phyloP scores from a whole-genome alignment of 2,888 invertebrate genomes.

The Zygaena filipendulae region DNA sequence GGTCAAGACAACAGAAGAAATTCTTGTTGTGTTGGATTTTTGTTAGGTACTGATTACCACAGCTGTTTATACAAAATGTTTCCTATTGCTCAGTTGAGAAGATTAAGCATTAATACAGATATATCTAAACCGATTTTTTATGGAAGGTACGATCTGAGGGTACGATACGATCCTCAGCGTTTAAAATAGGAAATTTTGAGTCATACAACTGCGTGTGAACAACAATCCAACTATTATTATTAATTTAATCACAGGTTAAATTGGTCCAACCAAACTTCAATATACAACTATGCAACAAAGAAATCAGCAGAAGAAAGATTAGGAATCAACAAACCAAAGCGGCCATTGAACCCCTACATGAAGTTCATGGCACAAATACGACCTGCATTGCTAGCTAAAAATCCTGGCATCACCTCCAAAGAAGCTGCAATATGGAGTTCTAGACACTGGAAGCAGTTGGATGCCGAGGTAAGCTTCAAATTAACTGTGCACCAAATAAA shows the following conservation, averaged over 20 bases:
- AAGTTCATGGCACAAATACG: constrained; percentile 72
- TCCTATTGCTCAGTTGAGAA: too few species aligned
- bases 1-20: too few species aligned
- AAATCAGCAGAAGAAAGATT: constrained; percentile 51
- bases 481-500: too few species aligned
- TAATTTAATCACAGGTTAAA: too few species aligned
- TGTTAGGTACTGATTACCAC: too few species aligned
- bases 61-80: too few species aligned
- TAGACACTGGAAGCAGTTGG: constrained; percentile 71
- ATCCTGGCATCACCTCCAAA: constrained; percentile 65
- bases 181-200: background rate
- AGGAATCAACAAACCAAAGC: constrained; percentile 76
- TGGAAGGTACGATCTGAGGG: too few species aligned
- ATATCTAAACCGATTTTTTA: too few species aligned
- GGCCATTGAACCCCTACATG: constrained; percentile 76
- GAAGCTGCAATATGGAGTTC: constrained; percentile 70
- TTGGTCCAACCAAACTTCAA: constrained; percentile 17
- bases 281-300: constrained; percentile 37
- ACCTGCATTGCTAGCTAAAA: constrained; percentile 62
- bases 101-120: too few species aligned
- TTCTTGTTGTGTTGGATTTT: too few species aligned
- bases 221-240: too few species aligned
- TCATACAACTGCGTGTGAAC: background rate
- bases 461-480: constrained; percentile 52
- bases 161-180: background rate